Base-by-base conservation (phyloP, 2,113 vertebrate genomes). In the Sitta europaea region DNA sequence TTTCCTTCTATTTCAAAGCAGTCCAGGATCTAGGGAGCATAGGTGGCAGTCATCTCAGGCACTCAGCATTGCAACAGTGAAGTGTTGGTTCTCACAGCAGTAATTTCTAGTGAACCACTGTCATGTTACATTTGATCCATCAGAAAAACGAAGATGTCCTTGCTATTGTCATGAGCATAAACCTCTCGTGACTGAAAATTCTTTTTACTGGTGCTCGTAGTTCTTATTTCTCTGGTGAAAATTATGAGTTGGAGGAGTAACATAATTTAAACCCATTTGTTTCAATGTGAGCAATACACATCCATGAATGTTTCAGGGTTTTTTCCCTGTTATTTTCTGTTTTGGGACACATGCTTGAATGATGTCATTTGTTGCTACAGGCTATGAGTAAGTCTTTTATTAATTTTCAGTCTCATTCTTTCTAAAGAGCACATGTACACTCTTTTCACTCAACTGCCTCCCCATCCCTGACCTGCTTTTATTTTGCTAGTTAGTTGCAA, bases 401-500 rank as follows among this genome's bases (percentile, higher is more conserved):
- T 90, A 95, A 59, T 93, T 94, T 94, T 88, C 42, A 36, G 33
- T 61, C 58, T 82, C 76, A 57, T 96, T 91, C 84, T 94, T 91
- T 91, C 66, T 72, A 67, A 89, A 85, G 86, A 83, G 59, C 82
- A 88, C 8, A 0, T 77, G 74, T 47, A 47, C 22, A 14, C 35
- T 73, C 74, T 87, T 95, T 93, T 84, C 86, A 88, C 73, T 93
- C 66, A 51, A 76, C 43, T 86, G 57, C 80, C n/a, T 92, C 55
- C 50, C 86, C 55, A 57, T 73, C 66, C 47, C 83, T 68, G 73
- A 54, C 53, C 84, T 95, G 88, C 73, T 94, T 95, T 95, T 77
- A 89, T 96, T 96, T 93, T 89, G 70, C 72, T 94, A 43, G 91
- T 82, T 93, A 54, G 66, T 88, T 95, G 88, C 93, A 95, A 92